These are phyloP conservation scores for Psittacula cyanocephala DNA, from an alignment of 2,113 vertebrate species.

Conservation along the genomic window DNA sequence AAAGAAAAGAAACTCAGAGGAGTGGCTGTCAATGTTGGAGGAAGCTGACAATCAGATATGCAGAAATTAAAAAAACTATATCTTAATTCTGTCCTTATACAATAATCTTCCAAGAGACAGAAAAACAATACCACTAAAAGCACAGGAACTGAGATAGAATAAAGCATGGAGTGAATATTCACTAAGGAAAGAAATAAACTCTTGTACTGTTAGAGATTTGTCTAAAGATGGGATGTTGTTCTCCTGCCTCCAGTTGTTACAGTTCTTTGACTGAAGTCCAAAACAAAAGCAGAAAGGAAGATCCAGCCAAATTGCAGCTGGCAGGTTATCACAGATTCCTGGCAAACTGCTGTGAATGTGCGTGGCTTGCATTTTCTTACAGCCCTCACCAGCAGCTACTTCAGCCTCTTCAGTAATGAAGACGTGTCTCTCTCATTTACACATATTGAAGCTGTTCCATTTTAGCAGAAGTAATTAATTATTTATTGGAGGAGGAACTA, in stretches of 20 bases:
- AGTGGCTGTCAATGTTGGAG: neutral
- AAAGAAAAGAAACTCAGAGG: neutral
- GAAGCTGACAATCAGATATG: neutral
- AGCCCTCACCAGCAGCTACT: neutral
- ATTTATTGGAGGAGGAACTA: neutral
- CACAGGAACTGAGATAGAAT: neutral
- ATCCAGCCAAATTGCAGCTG: slow-evolving; percentile 38
- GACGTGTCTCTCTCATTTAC: slow-evolving; percentile 32
- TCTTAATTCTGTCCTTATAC: neutral
- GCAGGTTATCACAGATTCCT: neutral
- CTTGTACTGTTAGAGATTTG: neutral
- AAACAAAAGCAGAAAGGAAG: slow-evolving; percentile 22
- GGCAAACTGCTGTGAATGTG: slow-evolving; percentile 28
- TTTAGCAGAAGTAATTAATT: slow-evolving; percentile 32
- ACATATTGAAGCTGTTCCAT: neutral
- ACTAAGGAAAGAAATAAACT: neutral
- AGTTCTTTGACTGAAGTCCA: slow-evolving; percentile 18
- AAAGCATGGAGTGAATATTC: neutral
- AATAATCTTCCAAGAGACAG: neutral
- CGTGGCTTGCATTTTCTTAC: slow-evolving; percentile 4
- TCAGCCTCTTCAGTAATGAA: slow-evolving; percentile 23
- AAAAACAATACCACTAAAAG: neutral
- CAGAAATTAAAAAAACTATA: neutral
- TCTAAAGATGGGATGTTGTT: neutral
- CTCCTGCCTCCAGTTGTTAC: neutral